Conservation (phyloP, 2,888 invertebrate species). For the Tuta absoluta region DNA sequence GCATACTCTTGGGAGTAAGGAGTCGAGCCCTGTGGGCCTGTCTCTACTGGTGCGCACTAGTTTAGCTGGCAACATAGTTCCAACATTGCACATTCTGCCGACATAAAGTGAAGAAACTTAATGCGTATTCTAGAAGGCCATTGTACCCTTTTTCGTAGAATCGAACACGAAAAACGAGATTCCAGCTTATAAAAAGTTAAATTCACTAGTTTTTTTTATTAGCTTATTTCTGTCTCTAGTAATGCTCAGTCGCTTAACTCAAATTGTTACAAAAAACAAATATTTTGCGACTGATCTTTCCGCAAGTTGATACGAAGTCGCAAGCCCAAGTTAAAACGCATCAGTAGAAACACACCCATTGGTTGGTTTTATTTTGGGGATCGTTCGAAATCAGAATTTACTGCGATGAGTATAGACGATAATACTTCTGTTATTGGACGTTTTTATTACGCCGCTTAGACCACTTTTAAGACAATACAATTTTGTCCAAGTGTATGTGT, state of each 20-base stretch:
- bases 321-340: not conserved
- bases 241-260: too few species aligned
- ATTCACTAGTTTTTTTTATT: too few species aligned
- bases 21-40: not conserved
- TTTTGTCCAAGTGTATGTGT: not conserved
- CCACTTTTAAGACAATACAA: not conserved
- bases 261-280: too few species aligned
- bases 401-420: not conserved
- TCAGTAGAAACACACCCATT: not conserved
- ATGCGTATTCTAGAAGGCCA: too few species aligned
- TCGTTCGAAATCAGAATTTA: not conserved
- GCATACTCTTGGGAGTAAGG: not conserved
- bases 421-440: conserved; percentile 1
- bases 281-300: too few species aligned
- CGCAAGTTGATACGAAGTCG: too few species aligned
- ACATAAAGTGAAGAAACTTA: too few species aligned
- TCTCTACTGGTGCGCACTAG: not conserved
- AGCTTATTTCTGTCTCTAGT: too few species aligned
- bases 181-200: too few species aligned
- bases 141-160: too few species aligned
- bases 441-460: conserved; percentile 12
- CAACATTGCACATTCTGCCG: too few species aligned
- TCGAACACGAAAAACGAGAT: too few species aligned
- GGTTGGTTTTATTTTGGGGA: not conserved
- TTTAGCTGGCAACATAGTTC: not conserved